These are phyloP conservation scores for Musca domestica DNA, from an alignment of 1,140 invertebrate species.

Conservation along the genomic window DNA sequence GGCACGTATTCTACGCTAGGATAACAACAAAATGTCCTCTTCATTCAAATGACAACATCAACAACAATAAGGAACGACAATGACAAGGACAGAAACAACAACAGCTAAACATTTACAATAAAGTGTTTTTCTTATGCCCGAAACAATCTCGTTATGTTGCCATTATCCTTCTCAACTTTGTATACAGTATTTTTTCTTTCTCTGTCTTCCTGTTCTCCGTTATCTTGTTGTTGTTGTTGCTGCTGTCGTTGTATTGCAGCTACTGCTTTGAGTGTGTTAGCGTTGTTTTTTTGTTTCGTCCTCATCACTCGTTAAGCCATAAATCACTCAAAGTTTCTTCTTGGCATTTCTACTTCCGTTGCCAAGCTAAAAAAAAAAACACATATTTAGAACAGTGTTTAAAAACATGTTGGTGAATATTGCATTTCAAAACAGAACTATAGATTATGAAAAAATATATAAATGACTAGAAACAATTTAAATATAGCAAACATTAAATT, in stretches of 20 bases:
- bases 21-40: slow-evolving; percentile 35
- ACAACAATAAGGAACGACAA: slow-evolving; percentile 29
- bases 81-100: neutral
- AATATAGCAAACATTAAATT: no score
- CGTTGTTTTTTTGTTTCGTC: neutral
- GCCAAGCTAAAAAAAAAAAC: neutral
- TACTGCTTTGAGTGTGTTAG: no score
- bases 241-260: neutral
- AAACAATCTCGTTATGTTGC: slow-evolving; percentile 13
- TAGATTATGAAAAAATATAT: no score
- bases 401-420: no score
- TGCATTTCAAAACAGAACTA: no score
- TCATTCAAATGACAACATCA: slow-evolving; percentile 44
- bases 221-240: no score
- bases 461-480: no score
- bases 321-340: slow-evolving; percentile 17
- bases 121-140: neutral
- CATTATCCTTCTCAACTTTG: slow-evolving; percentile 7
- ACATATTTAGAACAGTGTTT: no score
- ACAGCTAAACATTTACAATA: slow-evolving; percentile 7
- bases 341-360: slow-evolving; percentile 19
- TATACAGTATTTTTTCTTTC: neutral
- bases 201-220: neutral
- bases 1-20: slow-evolving; percentile 37
- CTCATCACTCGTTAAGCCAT: slow-evolving; percentile 20